Conservation (phyloP, 2,113 vertebrate genomes). For the Puma concolor region DNA sequence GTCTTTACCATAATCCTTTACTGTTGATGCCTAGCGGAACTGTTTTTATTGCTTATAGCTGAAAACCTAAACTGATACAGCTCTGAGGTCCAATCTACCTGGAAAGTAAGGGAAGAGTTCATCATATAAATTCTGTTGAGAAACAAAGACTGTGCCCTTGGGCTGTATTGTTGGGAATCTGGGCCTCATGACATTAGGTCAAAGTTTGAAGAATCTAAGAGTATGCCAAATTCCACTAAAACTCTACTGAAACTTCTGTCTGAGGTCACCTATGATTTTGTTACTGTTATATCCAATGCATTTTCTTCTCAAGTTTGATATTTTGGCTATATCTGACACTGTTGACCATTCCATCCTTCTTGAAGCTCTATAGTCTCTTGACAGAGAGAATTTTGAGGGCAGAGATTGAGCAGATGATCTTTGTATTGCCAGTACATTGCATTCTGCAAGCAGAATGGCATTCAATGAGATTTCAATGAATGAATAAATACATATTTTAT, state of each 20-base stretch:
- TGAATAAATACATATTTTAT: background rate
- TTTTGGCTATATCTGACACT: background rate
- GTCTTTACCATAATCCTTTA: constrained; percentile 24
- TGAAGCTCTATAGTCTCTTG: background rate
- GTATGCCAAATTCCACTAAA: background rate
- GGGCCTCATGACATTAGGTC: background rate
- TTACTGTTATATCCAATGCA: background rate
- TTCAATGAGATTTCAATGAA: background rate
- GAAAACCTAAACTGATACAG: background rate
- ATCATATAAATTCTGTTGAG: background rate
- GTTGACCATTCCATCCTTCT: background rate
- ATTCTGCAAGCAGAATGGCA: background rate
- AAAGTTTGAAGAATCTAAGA: background rate
- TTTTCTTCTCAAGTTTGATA: background rate
- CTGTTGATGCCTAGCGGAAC: background rate
- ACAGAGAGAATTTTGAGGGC: background rate
- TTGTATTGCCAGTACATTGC: background rate
- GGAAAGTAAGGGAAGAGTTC: background rate
- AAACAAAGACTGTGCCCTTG: background rate
- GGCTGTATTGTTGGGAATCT: background rate
- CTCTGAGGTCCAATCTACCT: background rate
- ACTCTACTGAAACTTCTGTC: background rate
- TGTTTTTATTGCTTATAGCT: background rate
- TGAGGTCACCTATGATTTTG: background rate
- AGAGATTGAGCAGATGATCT: background rate